These are phyloP conservation scores for Zelleria hepariella DNA, from an alignment of 2,888 invertebrate genomes.

Conservation along the genomic window DNA sequence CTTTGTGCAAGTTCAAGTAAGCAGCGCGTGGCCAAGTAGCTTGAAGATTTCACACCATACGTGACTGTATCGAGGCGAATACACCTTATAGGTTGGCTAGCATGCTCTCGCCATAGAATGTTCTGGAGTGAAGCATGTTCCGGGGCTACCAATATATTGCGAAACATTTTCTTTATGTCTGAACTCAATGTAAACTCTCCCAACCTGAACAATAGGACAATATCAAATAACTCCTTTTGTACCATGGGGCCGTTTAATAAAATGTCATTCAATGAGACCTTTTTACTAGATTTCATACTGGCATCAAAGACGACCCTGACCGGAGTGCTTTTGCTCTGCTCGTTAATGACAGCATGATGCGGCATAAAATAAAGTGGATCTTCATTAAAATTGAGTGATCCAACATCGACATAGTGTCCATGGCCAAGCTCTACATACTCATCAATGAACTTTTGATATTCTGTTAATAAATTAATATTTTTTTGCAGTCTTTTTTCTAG, in stretches of 20 bases:
- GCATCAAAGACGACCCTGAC: background rate
- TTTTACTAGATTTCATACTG: background rate
- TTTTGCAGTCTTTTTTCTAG: slow-evolving; percentile 1
- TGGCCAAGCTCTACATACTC: slow-evolving; percentile 1
- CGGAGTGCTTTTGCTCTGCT: background rate
- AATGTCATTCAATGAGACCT: background rate
- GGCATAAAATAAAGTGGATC: slow-evolving; percentile 1
- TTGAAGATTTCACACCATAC: slow-evolving; percentile 6
- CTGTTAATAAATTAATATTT: background rate
- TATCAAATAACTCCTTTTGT: slow-evolving; percentile 3
- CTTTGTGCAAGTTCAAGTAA: slow-evolving; percentile 8
- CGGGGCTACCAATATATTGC: background rate
- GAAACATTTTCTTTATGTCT: background rate
- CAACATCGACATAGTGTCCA: background rate
- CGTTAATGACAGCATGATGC: slow-evolving; percentile 4
- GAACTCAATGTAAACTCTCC: background rate
- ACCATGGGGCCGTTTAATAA: background rate
- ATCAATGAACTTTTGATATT: slow-evolving; percentile 2
- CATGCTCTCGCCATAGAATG: slow-evolving; percentile 2
- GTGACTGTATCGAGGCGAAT: background rate
- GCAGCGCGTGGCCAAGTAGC: slow-evolving; percentile 10
- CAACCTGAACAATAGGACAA: background rate
- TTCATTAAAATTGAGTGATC: background rate
- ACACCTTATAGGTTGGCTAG: background rate
- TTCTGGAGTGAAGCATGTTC: background rate